A percentile compares a stretch with the other conserved stretches of the same genome.
These are phyloP conservation scores for Zoanthus solanderi DNA, from an alignment of 92 coral and sea anemone species.

Conservation along the genomic window DNA sequence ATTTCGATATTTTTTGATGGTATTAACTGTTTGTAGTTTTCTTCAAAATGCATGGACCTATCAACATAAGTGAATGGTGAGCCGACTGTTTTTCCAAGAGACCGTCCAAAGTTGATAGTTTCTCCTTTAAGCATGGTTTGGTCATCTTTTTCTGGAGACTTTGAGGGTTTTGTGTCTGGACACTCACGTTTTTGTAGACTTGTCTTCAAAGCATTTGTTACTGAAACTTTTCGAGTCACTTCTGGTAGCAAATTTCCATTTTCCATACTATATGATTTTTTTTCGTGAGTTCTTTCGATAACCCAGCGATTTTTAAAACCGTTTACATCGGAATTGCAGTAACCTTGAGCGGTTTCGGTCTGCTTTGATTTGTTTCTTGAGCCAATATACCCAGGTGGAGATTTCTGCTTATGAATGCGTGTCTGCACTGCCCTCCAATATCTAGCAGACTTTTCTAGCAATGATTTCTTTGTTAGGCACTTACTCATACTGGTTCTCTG, in stretches of 20 bases:
- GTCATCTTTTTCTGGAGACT: not conserved
- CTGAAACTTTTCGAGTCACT: not conserved
- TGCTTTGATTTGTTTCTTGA: constrained; percentile 3
- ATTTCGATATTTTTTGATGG: not conserved
- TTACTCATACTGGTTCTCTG: not conserved
- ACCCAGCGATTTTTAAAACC: constrained; percentile 36
- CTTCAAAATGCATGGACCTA: not conserved
- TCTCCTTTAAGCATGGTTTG: not conserved
- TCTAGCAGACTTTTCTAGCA: not conserved
- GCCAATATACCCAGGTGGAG: not conserved
- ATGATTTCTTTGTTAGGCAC: not conserved
- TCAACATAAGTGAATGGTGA: not conserved
- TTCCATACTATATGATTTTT: not conserved
- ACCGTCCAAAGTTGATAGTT: not conserved
- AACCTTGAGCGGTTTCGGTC: not conserved
- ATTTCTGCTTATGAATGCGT: not conserved
- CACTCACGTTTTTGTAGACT: not conserved
- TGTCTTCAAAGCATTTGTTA: not conserved
- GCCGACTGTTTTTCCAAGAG: not conserved
- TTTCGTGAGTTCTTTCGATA: not conserved
- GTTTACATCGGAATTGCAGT: constrained; percentile 22
- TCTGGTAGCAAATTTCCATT: not conserved
- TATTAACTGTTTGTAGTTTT: not conserved
- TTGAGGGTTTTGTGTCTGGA: not conserved
- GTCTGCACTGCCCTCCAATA: constrained; percentile 5